A percentile compares a stretch with the other conserved stretches of the same genome.
phyloP scores from a whole-genome alignment of 2,888 invertebrate genomes.

The Drosophila cyrtoloma region DNA sequence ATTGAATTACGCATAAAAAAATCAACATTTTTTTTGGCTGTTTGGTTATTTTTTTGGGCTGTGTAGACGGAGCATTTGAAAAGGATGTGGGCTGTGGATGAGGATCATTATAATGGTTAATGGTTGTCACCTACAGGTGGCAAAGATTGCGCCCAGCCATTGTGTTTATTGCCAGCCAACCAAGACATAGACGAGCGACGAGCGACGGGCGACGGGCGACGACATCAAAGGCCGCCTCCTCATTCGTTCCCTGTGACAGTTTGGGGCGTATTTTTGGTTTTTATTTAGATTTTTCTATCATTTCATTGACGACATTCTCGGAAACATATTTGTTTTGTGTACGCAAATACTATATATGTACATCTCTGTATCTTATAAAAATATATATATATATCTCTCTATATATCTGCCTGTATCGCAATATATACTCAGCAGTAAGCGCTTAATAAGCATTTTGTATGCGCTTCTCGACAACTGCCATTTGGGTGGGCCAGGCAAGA shows the following conservation, averaged over 20 bases:
- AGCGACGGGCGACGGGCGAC: conserved; percentile 3
- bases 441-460: conserved; percentile 78
- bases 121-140: conserved; percentile 64
- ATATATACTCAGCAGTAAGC: conserved; percentile 39
- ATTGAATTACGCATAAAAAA: neutral
- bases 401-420: conserved; percentile 11
- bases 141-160: conserved; percentile 57
- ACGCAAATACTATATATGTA: conserved; percentile 12
- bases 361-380: conserved; percentile 1
- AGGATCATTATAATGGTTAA: conserved; percentile 13
- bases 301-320: conserved; percentile 63
- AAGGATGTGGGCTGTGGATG: conserved; percentile 2
- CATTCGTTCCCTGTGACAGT: conserved; percentile 38
- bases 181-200: neutral
- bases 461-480: conserved; percentile 61
- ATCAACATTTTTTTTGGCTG: neutral
- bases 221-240: conserved; percentile 44
- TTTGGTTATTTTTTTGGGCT: neutral
- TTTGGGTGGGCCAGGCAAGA: conserved; percentile 60
- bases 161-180: conserved; percentile 29
- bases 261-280: conserved; percentile 49
- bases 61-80: neutral
- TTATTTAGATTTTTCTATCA: conserved; percentile 40
- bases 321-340: conserved; percentile 38
- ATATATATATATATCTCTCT: conserved; percentile 10